These are phyloP conservation scores for Neoascia interrupta DNA, from an alignment of 2,888 invertebrate species.

Conservation along the genomic window DNA sequence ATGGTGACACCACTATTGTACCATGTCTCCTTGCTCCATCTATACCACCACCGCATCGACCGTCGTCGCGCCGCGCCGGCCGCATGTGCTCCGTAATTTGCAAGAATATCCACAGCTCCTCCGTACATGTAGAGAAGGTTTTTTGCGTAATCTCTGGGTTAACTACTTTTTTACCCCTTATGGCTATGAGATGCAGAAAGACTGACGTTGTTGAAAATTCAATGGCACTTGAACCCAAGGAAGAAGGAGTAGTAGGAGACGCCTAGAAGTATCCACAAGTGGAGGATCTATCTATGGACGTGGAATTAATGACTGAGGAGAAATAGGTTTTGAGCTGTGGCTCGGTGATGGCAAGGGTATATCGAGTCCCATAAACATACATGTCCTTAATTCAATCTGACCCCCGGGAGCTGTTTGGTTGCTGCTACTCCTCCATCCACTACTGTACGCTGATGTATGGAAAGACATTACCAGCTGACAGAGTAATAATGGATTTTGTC, in stretches of 20 bases:
- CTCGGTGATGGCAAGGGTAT: constrained; percentile 9
- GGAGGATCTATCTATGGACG: constrained; percentile 42
- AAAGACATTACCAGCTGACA: constrained; percentile 53
- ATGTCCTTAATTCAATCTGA: constrained; percentile 70
- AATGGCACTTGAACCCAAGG: constrained; percentile 41
- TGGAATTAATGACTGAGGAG: constrained; percentile 60
- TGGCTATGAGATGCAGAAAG: constrained; percentile 39
- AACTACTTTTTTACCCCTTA: constrained; percentile 63
- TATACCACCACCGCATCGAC: background rate
- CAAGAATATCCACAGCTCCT: too few relatives aligned
- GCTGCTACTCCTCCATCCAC: constrained; percentile 1
- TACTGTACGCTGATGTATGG: constrained; percentile 49
- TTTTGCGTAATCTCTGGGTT: constrained; percentile 61
- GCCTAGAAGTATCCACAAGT: constrained; percentile 7
- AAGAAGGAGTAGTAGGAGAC: constrained; percentile 1
- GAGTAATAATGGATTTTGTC: constrained; percentile 61
- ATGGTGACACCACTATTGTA: constrained; percentile 34
- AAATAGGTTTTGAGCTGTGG: constrained; percentile 30
- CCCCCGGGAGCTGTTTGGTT: constrained; percentile 62
- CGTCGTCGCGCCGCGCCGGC: background rate
- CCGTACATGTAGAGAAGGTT: constrained; percentile 13
- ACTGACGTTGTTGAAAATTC: constrained; percentile 39
- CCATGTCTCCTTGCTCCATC: too few relatives aligned
- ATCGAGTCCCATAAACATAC: constrained; percentile 57
- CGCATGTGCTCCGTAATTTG: constrained; percentile 43